phyloP scores from a whole-genome alignment of 1,140 invertebrate species.

The Drosophila ananassae region DNA sequence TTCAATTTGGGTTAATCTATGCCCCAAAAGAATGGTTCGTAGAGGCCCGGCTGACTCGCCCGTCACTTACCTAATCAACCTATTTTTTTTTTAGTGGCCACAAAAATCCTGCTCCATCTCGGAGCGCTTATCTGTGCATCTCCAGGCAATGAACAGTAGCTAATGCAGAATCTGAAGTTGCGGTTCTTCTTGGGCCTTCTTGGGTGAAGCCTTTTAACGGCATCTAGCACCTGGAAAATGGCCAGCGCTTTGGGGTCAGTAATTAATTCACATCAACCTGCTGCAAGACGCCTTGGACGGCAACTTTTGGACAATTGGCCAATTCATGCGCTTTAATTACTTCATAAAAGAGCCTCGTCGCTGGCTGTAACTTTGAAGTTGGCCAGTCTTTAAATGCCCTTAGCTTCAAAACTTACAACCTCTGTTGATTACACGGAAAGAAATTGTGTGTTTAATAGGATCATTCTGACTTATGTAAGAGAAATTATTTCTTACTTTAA shows the following conservation, averaged over 20 bases:
- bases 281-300: conserved; percentile 27
- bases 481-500: too few species aligned
- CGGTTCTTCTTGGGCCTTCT: conserved; percentile 7
- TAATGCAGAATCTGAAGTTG: conserved; percentile 3
- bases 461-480: too few species aligned
- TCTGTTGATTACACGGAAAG: neutral
- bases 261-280: conserved; percentile 76
- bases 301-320: conserved; percentile 65
- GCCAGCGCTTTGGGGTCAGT: conserved; percentile 75
- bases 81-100: neutral
- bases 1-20: conserved; percentile 51
- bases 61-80: conserved; percentile 17
- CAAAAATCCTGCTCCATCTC: conserved; percentile 35
- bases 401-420: conserved; percentile 6
- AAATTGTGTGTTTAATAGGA: neutral
- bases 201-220: conserved; percentile 61
- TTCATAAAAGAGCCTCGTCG: conserved; percentile 65
- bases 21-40: conserved; percentile 44
- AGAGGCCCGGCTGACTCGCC: conserved; percentile 5
- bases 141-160: conserved; percentile 59
- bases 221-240: conserved; percentile 60
- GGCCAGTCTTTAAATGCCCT: conserved; percentile 32
- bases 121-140: conserved; percentile 61
- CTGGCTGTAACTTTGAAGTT: conserved; percentile 33
- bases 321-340: conserved; percentile 82